These are phyloP conservation scores for Chloroclysta siterata DNA, from an alignment of 2,888 invertebrate genomes.

Conservation along the genomic window DNA sequence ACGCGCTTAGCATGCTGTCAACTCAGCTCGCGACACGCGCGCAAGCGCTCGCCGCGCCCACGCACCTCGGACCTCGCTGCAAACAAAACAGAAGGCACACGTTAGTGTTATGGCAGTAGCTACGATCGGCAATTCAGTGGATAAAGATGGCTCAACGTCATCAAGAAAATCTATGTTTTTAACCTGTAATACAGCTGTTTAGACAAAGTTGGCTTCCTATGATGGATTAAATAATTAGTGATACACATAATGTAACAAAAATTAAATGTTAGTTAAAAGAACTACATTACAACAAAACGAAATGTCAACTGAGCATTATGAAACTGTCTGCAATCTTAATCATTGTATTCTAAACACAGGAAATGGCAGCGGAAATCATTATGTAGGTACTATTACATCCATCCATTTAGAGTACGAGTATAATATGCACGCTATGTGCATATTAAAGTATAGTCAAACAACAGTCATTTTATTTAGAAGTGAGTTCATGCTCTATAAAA, in stretches of 20 bases:
- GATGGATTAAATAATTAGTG: no score
- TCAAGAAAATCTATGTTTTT: no score
- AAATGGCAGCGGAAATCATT: constrained; percentile 16
- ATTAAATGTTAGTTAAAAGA: no score
- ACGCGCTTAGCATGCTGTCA: constrained; percentile 82
- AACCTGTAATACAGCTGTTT: no score
- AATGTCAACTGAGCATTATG: not conserved
- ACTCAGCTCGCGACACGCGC: constrained; percentile 72
- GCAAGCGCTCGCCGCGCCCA: constrained; percentile 68
- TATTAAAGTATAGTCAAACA: not conserved
- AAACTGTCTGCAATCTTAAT: not conserved
- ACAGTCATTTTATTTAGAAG: not conserved
- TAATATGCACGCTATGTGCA: not conserved
- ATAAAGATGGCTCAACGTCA: no score
- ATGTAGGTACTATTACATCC: not conserved
- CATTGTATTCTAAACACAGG: constrained; percentile 7
- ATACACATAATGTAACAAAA: no score
- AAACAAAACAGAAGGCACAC: constrained; percentile 13
- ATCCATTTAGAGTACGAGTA: not conserved
- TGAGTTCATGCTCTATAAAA: no score
- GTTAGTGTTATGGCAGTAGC: not conserved
- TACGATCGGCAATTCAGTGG: no score
- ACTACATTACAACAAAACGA: not conserved
- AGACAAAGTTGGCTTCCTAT: no score
- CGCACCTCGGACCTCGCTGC: constrained; percentile 38